These are phyloP conservation scores for Antheraea pernyi DNA, from an alignment of 1,140 invertebrate genomes.

Conservation along the genomic window DNA sequence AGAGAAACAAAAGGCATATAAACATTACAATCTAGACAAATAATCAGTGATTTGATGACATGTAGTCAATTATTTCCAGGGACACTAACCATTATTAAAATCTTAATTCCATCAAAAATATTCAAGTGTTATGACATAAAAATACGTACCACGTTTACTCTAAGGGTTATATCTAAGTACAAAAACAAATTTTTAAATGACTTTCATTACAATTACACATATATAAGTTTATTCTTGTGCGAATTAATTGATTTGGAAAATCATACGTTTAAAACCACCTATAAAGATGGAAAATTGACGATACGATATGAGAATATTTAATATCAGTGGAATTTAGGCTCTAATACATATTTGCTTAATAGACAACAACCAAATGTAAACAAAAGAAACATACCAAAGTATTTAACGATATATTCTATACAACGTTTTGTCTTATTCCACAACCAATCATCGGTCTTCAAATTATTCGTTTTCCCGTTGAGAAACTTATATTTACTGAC, in stretches of 20 bases:
- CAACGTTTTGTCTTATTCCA: conserved; percentile 31
- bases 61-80: neutral
- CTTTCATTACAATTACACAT: too few species aligned
- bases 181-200: too few species aligned
- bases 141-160: too few species aligned
- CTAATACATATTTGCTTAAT: neutral
- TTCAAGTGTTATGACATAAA: too few species aligned
- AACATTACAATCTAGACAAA: neutral
- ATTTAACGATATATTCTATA: conserved; percentile 36
- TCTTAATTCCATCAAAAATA: neutral
- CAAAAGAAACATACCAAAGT: conserved; percentile 50
- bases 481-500: conserved; percentile 20
- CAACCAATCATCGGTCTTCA: conserved; percentile 14
- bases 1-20: neutral
- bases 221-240: too few species aligned
- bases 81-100: neutral
- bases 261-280: too few species aligned
- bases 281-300: too few species aligned
- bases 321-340: too few species aligned
- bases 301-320: too few species aligned
- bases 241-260: too few species aligned
- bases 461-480: conserved; percentile 4
- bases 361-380: neutral
- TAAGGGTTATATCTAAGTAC: too few species aligned
- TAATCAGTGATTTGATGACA: neutral